A percentile compares a stretch with the other conserved stretches of the same genome.
Conservation (phyloP, 2,113 vertebrate genomes). For the Phalacrocorax pelagicus region DNA sequence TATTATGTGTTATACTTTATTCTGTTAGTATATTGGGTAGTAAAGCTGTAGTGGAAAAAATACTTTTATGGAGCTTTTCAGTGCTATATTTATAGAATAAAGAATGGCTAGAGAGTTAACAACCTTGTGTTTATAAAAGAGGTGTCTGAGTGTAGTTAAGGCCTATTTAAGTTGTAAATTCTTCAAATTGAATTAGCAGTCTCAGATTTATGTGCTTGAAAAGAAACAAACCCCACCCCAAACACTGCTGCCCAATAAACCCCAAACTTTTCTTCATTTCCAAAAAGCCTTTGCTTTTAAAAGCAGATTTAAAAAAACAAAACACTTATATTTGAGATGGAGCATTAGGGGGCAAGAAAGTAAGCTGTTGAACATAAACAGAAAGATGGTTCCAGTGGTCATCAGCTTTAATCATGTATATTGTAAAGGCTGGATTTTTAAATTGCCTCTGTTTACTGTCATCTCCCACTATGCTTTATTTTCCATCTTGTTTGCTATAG, state of each 20-base stretch:
- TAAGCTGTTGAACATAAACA: conserved; percentile 16
- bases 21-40: conserved; percentile 35
- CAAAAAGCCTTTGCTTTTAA: neutral
- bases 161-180: conserved; percentile 7
- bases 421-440: conserved; percentile 34
- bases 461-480: conserved; percentile 59
- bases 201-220: neutral
- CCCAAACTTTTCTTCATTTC: neutral
- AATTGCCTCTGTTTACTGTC: conserved; percentile 58
- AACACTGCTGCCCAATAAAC: neutral
- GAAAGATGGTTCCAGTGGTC: conserved; percentile 22
- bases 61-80: conserved; percentile 30
- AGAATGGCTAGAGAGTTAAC: conserved; percentile 12
- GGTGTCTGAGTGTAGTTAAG: conserved; percentile 10
- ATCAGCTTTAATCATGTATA: neutral
- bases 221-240: neutral
- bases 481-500: conserved; percentile 42
- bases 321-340: neutral
- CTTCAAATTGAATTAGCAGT: neutral
- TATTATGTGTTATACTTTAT: conserved; percentile 44
- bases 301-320: neutral
- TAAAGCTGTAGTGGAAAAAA: conserved; percentile 44
- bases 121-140: conserved; percentile 6
- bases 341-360: conserved; percentile 5
- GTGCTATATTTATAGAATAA: conserved; percentile 19